Evolutionary conservation across 2,888 invertebrate species (phyloP).

Genomic region (Anarsia innoxiella): DNA sequence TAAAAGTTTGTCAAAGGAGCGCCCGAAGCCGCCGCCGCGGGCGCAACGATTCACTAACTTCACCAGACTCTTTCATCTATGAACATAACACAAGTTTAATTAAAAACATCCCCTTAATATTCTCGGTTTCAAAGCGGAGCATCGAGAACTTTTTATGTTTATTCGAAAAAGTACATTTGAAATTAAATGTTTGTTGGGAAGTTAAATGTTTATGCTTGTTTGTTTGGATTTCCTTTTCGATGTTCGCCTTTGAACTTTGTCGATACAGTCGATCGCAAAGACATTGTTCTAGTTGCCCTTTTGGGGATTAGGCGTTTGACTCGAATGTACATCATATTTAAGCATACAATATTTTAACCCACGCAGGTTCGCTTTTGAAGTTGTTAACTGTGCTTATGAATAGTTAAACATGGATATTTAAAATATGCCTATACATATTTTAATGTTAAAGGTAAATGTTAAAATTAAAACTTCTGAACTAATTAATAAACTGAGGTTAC

Average conservation of each 20-base stretch:
- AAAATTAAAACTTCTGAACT: too few relatives aligned
- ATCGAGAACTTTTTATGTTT: conserved; percentile 36
- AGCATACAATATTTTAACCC: too few relatives aligned
- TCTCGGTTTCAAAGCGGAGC: conserved; percentile 30
- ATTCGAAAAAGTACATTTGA: conserved; percentile 37
- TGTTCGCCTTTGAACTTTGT: conserved; percentile 25
- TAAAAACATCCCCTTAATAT: conserved; percentile 44
- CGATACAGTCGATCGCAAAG: conserved; percentile 21
- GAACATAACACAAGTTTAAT: conserved; percentile 50
- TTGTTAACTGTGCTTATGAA: too few relatives aligned
- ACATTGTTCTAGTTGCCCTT: conserved; percentile 16
- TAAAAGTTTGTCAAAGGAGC: conserved; percentile 13
- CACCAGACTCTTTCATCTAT: conserved; percentile 26
- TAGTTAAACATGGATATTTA: too few relatives aligned
- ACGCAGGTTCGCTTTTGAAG: too few relatives aligned
- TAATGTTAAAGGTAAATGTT: too few relatives aligned
- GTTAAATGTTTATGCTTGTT: conserved; percentile 32
- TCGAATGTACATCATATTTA: not conserved
- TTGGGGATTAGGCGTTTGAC: conserved; percentile 6
- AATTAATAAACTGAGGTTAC: too few relatives aligned
- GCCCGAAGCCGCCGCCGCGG: not conserved
- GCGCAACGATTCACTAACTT: conserved; percentile 7
- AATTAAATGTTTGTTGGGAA: conserved; percentile 41
- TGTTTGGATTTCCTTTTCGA: conserved; percentile 26
- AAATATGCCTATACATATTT: too few relatives aligned